Base-by-base conservation (phyloP, 2,113 vertebrate species). In the Romanogobio albipinnatus region DNA sequence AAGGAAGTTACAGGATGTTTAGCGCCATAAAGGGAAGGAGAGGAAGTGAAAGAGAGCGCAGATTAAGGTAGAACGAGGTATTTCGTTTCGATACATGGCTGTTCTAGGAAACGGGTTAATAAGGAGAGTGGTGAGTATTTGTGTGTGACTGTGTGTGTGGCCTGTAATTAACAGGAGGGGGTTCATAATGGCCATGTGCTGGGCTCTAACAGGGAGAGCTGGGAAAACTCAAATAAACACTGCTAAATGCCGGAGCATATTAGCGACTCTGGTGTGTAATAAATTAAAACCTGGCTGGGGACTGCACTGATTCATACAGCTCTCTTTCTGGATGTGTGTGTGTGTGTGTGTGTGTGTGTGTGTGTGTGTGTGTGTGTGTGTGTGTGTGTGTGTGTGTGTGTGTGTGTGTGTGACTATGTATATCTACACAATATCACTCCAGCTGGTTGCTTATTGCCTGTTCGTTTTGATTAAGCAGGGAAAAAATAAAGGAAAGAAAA, bases 201-300 rank as follows among this genome's bases (percentile, higher is more conserved):
- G 83, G 81, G 56, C 87, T 87, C 84, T 84, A 84, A 83, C 51
- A 88, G 58, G 51, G 85, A 47, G 86, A 88, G 76, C 85, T 61
- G 62, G 74, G 73, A 87, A 90, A 91, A 89, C 81, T 92, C 61
- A 94, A 90, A 92, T 91, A 91, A 93, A 91, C 88, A 90, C 87
- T 73, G 83, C 64, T 90, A 89, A 90, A 90, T 62, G 90, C 82
- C 82, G 68, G 68, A 85, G 83, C 88, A 88, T 73, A 86, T 91
- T 89, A 82, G 86, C 70, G 85, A 68, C 84, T 80, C 76, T 74
- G 70, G 71, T 76, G 91, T 68, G 86, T 43, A 64, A 82, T 87
- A 87, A 91, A 91, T 84, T 13, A 89, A 90, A 91, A 33, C 17
- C 68, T 87, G 53, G 61, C 68, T 39, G 43, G 66, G 74, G 75